phyloP scores from a whole-genome alignment of 2,113 vertebrate genomes.

The Oncorhynchus mykiss region DNA sequence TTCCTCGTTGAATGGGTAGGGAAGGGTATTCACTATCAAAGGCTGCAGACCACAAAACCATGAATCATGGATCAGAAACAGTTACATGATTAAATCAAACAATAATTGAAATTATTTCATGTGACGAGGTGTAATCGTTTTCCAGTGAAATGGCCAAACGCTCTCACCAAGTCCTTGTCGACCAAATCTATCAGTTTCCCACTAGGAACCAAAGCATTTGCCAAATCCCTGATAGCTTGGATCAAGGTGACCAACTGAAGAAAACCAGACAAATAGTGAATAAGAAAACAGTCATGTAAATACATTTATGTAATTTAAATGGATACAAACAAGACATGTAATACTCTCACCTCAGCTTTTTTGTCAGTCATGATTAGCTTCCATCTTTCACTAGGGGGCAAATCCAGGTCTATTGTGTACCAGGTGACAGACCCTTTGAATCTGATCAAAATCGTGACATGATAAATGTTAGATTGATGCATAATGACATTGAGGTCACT shows the following conservation, averaged over 20 bases:
- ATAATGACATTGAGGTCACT: no score
- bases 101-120: background rate
- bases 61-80: background rate
- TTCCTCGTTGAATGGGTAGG: slow-evolving; percentile 87
- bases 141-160: slow-evolving; percentile 5
- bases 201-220: slow-evolving; percentile 83
- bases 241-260: slow-evolving; percentile 80
- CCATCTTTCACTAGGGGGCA: slow-evolving; percentile 87
- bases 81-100: background rate
- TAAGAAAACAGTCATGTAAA: background rate
- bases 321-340: background rate
- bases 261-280: background rate
- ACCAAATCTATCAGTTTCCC: slow-evolving; percentile 83
- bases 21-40: slow-evolving; percentile 76
- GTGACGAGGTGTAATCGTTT: background rate
- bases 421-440: slow-evolving; percentile 77
- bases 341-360: slow-evolving; percentile 67
- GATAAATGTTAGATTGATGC: background rate
- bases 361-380: slow-evolving; percentile 78
- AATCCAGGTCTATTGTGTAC: slow-evolving; percentile 87
- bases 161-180: slow-evolving; percentile 86
- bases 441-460: slow-evolving; percentile 64
- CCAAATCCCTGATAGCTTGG: slow-evolving; percentile 79
- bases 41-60: slow-evolving; percentile 67
- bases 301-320: background rate